Conservation (phyloP, 2,113 vertebrate species). For the Rhipidura dahli region DNA sequence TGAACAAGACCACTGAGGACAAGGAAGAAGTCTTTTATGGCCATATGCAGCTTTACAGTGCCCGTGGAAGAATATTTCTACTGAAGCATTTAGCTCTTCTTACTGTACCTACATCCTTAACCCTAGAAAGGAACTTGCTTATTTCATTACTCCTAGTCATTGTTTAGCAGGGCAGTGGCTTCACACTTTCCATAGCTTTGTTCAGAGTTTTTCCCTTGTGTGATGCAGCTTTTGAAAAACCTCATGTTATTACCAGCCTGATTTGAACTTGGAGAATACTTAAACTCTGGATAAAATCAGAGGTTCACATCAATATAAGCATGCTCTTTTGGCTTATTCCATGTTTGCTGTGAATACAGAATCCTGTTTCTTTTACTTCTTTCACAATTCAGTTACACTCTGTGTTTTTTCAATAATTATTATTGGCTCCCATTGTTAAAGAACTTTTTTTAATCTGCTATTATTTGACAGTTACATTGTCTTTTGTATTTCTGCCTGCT, state of each 20-base stretch:
- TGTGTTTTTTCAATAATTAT: background rate
- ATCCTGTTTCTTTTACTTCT: background rate
- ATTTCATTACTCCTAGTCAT: background rate
- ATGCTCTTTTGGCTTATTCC: background rate
- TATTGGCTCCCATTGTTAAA: background rate
- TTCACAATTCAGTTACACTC: background rate
- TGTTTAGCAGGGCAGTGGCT: background rate
- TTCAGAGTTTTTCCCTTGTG: background rate
- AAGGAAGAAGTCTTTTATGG: background rate
- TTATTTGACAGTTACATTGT: constrained; percentile 12
- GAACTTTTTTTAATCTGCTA: constrained; percentile 7
- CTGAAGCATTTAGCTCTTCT: background rate
- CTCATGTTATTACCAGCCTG: background rate
- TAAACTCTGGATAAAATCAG: background rate
- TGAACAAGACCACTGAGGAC: background rate
- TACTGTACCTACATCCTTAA: background rate
- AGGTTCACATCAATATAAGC: background rate
- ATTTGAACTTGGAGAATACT: background rate
- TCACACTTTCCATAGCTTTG: background rate
- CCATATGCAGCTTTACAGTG: background rate
- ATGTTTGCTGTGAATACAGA: background rate
- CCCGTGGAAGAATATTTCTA: background rate
- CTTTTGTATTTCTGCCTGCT: background rate
- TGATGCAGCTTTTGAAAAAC: constrained; percentile 1
- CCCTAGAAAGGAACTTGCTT: background rate